Conservation (phyloP, 2,113 vertebrate genomes). For the Catagonus wagneri region DNA sequence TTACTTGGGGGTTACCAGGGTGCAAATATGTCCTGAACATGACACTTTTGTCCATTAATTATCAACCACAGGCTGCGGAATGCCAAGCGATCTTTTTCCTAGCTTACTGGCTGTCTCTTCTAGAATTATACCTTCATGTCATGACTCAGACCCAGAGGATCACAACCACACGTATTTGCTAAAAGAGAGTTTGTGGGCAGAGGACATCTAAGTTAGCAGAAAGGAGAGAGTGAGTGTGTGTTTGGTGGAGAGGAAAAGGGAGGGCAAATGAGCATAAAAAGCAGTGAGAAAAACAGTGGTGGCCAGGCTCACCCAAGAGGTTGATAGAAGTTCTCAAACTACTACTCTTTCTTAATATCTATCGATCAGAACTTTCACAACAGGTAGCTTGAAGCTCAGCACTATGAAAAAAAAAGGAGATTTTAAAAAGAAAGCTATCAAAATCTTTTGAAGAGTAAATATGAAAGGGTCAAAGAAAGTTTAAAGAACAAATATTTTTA, state of each 20-base stretch:
- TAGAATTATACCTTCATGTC: not conserved
- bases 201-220: not conserved
- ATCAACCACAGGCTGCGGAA: not conserved
- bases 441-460: conserved; percentile 34
- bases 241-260: not conserved
- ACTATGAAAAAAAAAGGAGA: not conserved
- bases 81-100: not conserved
- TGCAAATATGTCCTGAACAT: not conserved
- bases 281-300: not conserved
- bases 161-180: not conserved
- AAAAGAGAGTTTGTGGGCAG: not conserved
- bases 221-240: not conserved
- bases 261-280: not conserved
- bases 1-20: not conserved
- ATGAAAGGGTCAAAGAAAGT: conserved; percentile 23
- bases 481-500: conserved; percentile 10
- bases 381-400: not conserved
- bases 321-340: not conserved
- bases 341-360: not conserved
- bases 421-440: not conserved
- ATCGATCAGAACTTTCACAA: not conserved
- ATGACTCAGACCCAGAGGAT: not conserved
- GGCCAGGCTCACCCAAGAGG: not conserved
- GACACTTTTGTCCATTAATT: not conserved
- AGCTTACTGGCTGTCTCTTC: not conserved